phyloP scores from a whole-genome alignment of 2,113 vertebrate species.

The Illadopsis cleaveri region DNA sequence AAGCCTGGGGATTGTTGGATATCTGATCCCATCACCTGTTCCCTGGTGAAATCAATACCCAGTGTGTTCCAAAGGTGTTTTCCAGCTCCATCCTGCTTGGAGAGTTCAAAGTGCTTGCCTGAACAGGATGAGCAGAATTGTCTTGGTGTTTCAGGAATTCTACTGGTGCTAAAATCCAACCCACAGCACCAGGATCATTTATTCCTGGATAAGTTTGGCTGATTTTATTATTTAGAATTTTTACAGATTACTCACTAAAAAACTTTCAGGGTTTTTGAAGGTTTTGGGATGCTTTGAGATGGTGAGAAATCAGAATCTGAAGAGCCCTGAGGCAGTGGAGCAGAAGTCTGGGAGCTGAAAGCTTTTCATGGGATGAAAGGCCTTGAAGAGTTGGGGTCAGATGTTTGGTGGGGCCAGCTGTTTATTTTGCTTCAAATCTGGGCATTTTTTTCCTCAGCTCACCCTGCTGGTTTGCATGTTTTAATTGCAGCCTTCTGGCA shows the following conservation, averaged over 20 bases:
- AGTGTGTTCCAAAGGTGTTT: neutral
- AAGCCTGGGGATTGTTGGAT: neutral
- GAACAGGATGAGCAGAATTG: neutral
- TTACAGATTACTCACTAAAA: neutral
- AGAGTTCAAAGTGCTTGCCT: neutral
- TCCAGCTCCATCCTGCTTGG: neutral
- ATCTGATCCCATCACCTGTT: neutral
- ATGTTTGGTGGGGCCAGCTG: neutral
- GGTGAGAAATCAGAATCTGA: neutral
- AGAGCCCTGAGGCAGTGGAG: neutral
- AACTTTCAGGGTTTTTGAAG: neutral
- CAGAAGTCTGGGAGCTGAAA: neutral
- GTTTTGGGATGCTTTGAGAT: neutral
- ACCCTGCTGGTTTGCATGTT: neutral
- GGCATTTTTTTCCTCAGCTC: neutral
- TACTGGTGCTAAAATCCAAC: neutral
- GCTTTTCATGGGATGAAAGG: neutral
- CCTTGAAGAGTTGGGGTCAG: neutral
- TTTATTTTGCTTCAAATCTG: neutral
- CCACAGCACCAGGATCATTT: fast-evolving
- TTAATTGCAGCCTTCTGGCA: neutral
- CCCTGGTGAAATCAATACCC: fast-evolving
- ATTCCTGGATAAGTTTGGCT: neutral
- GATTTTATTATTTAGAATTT: neutral
- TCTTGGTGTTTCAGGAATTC: neutral